Conservation (phyloP, 2,888 invertebrate genomes). For the Congeria kusceri region DNA sequence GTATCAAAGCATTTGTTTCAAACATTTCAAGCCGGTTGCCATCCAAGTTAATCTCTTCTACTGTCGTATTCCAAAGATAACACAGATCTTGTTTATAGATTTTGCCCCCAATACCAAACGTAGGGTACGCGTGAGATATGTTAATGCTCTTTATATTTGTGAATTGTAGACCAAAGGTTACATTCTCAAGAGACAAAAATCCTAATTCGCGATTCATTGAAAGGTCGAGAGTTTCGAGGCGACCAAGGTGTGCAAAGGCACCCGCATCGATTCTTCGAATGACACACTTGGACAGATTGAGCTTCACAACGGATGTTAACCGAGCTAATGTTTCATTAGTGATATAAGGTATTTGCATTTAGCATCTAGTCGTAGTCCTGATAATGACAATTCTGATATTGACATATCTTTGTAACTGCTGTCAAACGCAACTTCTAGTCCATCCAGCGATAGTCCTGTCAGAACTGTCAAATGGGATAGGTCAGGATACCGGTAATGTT, state of each 20-base stretch:
- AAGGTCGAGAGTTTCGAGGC: constrained; percentile 29
- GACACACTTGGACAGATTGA: constrained; percentile 23
- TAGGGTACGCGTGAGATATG: constrained; percentile 29
- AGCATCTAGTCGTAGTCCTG: background rate
- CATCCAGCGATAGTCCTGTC: constrained; percentile 4
- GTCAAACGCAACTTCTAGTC: background rate
- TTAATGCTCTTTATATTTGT: constrained; percentile 37
- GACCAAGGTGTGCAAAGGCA: constrained; percentile 9
- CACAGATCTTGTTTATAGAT: constrained; percentile 36
- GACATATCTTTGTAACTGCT: background rate
- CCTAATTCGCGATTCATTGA: constrained; percentile 36
- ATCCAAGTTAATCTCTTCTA: constrained; percentile 28
- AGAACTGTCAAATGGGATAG: background rate
- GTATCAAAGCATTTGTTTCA: constrained; percentile 17
- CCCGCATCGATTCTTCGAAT: constrained; percentile 22
- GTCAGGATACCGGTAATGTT: background rate
- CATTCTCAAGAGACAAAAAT: constrained; percentile 31
- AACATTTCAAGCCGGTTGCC: constrained; percentile 28
- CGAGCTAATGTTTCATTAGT: constrained; percentile 25
- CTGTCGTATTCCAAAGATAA: constrained; percentile 38
- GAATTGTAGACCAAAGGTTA: constrained; percentile 47
- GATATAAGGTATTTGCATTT: constrained; percentile 9
- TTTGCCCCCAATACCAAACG: constrained; percentile 37
- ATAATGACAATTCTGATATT: background rate
- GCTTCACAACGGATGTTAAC: background rate